These are phyloP conservation scores for Coptotermes formosanus DNA, from an alignment of 1,140 invertebrate genomes.

Conservation along the genomic window DNA sequence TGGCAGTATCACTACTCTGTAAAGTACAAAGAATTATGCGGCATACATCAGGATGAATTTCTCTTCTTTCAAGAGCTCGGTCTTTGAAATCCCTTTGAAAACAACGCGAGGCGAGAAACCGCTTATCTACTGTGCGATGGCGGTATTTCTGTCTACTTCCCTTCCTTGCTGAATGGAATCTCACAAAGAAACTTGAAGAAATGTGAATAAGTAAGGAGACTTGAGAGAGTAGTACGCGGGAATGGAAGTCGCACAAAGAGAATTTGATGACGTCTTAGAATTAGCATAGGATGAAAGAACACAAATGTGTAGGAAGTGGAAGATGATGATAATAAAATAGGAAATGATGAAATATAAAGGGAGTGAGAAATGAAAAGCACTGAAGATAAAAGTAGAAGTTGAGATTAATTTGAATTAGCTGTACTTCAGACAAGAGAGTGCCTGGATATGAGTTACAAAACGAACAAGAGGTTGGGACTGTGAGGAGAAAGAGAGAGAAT, in stretches of 20 bases:
- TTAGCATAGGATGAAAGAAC: background rate
- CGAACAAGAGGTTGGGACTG: background rate
- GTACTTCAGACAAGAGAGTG: background rate
- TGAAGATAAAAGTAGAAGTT: background rate
- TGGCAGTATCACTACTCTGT: too few species aligned
- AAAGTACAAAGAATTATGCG: too few species aligned
- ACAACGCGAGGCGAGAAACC: background rate
- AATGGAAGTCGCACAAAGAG: background rate
- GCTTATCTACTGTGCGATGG: background rate
- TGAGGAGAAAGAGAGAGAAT: background rate
- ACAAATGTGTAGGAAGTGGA: background rate
- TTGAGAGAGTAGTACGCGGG: background rate
- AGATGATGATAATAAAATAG: background rate
- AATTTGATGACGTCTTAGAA: background rate
- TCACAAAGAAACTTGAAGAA: slow-evolving; percentile 12
- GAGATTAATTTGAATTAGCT: slow-evolving; percentile 10
- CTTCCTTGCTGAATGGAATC: background rate
- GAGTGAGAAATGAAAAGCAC: background rate
- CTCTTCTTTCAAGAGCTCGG: too few species aligned
- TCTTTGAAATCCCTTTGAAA: slow-evolving; percentile 1
- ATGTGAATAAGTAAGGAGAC: background rate
- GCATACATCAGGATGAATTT: too few species aligned
- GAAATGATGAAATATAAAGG: background rate
- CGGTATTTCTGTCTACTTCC: background rate
- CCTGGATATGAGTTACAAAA: background rate